Evolutionary conservation across 2,888 invertebrate genomes (phyloP).

Genomic region (Meganola albula): DNA sequence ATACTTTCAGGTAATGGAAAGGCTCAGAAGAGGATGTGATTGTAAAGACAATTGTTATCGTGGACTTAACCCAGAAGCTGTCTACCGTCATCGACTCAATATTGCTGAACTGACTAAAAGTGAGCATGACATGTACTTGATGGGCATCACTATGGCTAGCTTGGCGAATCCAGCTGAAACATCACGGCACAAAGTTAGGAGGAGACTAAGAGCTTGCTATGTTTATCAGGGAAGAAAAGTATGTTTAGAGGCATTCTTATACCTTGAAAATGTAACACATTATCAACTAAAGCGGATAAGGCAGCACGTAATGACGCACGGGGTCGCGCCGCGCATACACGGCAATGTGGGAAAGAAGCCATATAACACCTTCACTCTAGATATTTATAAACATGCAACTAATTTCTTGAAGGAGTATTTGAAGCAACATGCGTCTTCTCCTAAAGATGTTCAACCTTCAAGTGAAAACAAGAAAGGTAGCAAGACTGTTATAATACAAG

Average conservation of each 20-base stretch:
- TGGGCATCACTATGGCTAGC: conserved; percentile 91
- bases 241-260: conserved; percentile 87
- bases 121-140: conserved; percentile 90
- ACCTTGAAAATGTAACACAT: conserved; percentile 87
- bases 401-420: conserved; percentile 86
- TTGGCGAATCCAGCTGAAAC: conserved; percentile 85
- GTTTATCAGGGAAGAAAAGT: conserved; percentile 87
- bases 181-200: conserved; percentile 83
- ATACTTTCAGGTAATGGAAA: conserved; percentile 79
- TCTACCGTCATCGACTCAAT: conserved; percentile 85
- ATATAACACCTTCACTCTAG: conserved; percentile 87
- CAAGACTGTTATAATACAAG: conserved; percentile 72
- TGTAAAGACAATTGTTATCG: conserved; percentile 87
- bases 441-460: conserved; percentile 69
- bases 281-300: conserved; percentile 87
- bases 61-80: conserved; percentile 85
- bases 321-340: conserved; percentile 86
- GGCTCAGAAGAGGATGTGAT: conserved; percentile 85
- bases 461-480: conserved; percentile 67
- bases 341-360: conserved; percentile 89
- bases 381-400: conserved; percentile 87
- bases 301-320: conserved; percentile 87
- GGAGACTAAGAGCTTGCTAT: conserved; percentile 84
- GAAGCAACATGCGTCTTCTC: conserved; percentile 79
- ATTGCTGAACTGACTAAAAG: conserved; percentile 88